These are phyloP conservation scores for Perizoma affinitatum DNA, from an alignment of 2,888 invertebrate species.

Conservation along the genomic window DNA sequence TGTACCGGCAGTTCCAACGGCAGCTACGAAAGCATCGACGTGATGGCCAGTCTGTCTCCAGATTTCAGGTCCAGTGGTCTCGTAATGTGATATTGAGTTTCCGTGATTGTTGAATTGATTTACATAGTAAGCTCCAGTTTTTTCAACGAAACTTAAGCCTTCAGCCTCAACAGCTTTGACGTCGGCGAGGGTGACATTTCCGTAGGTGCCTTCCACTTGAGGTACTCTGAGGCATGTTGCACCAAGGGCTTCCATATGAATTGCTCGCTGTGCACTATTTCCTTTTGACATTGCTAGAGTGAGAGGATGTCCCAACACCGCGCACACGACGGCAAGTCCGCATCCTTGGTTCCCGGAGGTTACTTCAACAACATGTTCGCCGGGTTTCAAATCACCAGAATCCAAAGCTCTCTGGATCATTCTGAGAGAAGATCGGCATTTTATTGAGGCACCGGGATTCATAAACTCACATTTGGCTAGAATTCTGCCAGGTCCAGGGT, in stretches of 20 bases:
- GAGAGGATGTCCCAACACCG: constrained; percentile 70
- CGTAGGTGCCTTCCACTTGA: constrained; percentile 76
- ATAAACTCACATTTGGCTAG: constrained; percentile 78
- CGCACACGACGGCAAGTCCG: constrained; percentile 75
- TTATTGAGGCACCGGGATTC: constrained; percentile 77
- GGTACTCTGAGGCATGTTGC: constrained; percentile 71
- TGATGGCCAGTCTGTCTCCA: constrained; percentile 75
- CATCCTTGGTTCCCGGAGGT: constrained; percentile 79
- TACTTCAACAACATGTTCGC: constrained; percentile 67
- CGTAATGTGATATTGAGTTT: constrained; percentile 67
- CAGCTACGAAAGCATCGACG: constrained; percentile 71
- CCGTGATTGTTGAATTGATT: constrained; percentile 70
- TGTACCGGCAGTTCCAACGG: constrained; percentile 74
- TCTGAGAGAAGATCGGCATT: constrained; percentile 70
- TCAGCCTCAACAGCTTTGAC: constrained; percentile 67
- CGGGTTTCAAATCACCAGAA: constrained; percentile 63
- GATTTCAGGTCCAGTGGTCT: constrained; percentile 76
- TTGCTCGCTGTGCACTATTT: constrained; percentile 72
- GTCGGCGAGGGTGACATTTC: constrained; percentile 71
- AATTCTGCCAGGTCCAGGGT: constrained; percentile 72
- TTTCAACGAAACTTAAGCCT: constrained; percentile 59
- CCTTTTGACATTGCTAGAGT: constrained; percentile 76
- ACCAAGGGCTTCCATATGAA: constrained; percentile 78
- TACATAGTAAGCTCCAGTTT: constrained; percentile 69
- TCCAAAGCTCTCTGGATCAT: constrained; percentile 66